Percentiles rank a stretch among this genome's conserved stretches.
These are phyloP conservation scores for Archilochus colubris DNA, from an alignment of 2,113 vertebrate genomes.

Conservation along the genomic window DNA sequence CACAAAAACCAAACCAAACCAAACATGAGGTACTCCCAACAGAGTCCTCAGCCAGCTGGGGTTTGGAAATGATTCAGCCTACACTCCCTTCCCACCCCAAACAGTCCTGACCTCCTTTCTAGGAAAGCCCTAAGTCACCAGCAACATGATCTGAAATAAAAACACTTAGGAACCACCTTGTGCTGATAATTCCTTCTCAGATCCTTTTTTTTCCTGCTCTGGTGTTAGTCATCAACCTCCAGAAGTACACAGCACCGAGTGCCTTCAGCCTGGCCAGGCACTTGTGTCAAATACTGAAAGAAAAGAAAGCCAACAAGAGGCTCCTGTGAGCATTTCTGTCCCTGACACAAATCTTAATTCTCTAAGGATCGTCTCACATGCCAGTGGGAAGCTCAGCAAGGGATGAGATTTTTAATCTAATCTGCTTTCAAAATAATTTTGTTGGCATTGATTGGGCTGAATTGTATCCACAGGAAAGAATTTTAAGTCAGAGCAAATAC, in stretches of 20 bases:
- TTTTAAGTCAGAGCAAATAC: slow-evolving; percentile 27
- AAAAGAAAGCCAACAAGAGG: not conserved
- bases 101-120: not conserved
- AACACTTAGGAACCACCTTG: not conserved
- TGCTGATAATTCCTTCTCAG: not conserved
- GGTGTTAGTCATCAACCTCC: not conserved
- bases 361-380: slow-evolving; percentile 1
- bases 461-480: slow-evolving; percentile 51
- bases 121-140: slow-evolving; percentile 1
- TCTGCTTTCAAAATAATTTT: slow-evolving; percentile 62
- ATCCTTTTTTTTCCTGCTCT: not conserved
- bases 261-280: not conserved
- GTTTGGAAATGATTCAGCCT: not conserved
- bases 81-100: not conserved
- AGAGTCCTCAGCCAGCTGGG: not conserved
- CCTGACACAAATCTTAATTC: slow-evolving; percentile 24
- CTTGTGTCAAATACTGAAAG: not conserved
- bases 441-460: slow-evolving; percentile 48
- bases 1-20: not conserved
- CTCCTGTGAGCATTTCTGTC: not conserved
- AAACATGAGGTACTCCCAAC: rapidly evolving
- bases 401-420: slow-evolving; percentile 52
- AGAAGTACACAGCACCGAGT: rapidly evolving
- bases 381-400: slow-evolving; percentile 31
- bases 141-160: not conserved